Base-by-base conservation (phyloP, 2,797 vertebrate species). In the Amniataba percoides region DNA sequence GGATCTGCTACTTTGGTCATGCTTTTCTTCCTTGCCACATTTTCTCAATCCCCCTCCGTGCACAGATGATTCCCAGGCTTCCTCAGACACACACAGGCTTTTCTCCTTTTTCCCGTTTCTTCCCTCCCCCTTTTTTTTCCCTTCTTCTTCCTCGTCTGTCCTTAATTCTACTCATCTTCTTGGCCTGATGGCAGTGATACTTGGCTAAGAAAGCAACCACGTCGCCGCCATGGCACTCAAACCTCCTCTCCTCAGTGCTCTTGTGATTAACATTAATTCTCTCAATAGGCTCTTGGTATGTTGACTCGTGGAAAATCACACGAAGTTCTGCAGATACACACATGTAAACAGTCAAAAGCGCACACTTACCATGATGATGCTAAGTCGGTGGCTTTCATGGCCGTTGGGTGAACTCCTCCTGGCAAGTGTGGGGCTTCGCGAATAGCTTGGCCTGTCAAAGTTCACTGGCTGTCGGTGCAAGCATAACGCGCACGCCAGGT, bases 41-140 rank as follows among this genome's bases (percentile, higher is more conserved):
- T 87, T 87, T 89, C 85, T 73, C 77, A 68, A 81, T 90, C 87
- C 48, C 51, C 49, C 23, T 78, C 61, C 57, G 60, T 70, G 66
- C 83, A 71, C 78, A 81, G 68, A 89, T 74, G 78, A 88, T 88
- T 93, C 81, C 60, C 83, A 86, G 77, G 74, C 74, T 81, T 84
- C 81, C 77, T 48, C 64, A 73, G 46, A 62, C 72, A 45, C 36
- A 56, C 55, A 61, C 23, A 64, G 6, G 39, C 31, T 61, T 31
- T 66, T 74, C 21, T 16, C 9, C 10, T n/a, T 43, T 51, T 49
- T 39, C 15, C n/a, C n/a, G 48, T 74, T 16, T 51, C 18, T 11
- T 21, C 3, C 1, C 43, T 34, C 19, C 21, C 27, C 27, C 5
- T 23, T 55, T 74, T 16, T 51, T 19, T 11, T 21, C 3, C 1